These are phyloP conservation scores for Australoheros scitulus DNA, from an alignment of 2,113 vertebrate species.

Conservation along the genomic window DNA sequence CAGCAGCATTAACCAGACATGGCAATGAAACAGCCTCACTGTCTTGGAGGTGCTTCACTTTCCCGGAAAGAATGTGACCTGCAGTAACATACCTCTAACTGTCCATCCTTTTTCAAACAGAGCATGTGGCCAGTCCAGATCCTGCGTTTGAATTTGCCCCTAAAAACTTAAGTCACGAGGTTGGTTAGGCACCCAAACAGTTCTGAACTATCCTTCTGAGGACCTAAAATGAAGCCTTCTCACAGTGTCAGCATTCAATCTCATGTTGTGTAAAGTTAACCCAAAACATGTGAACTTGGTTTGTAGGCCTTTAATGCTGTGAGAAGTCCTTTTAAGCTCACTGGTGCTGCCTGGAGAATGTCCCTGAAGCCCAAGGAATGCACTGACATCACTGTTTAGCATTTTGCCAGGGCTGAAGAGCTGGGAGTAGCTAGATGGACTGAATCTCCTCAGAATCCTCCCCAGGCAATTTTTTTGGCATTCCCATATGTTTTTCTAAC, in stretches of 20 bases:
- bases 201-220: not conserved
- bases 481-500: conserved; percentile 32
- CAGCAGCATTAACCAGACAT: conserved; percentile 36
- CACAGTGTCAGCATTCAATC: not conserved
- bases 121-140: not conserved
- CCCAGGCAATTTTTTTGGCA: conserved; percentile 12
- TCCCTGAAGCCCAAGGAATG: conserved; percentile 69
- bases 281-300: conserved; percentile 14
- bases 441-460: conserved; percentile 53
- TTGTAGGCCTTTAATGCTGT: conserved; percentile 25
- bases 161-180: not conserved
- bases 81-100: conserved; percentile 11
- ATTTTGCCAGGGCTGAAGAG: conserved; percentile 45
- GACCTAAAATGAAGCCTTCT: not conserved
- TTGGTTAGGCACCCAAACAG: not conserved
- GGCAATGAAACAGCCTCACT: conserved; percentile 23
- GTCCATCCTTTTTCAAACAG: not conserved
- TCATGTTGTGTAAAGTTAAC: not conserved
- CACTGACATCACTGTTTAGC: conserved; percentile 68
- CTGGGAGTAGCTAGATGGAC: conserved; percentile 47
- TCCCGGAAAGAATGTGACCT: conserved; percentile 64
- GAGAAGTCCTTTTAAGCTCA: conserved; percentile 49
- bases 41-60: conserved; percentile 41
- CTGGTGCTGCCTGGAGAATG: conserved; percentile 71
- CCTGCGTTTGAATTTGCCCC: not conserved